phyloP scores from a whole-genome alignment of 1,140 invertebrate species.

The Archivesica marissinica region DNA sequence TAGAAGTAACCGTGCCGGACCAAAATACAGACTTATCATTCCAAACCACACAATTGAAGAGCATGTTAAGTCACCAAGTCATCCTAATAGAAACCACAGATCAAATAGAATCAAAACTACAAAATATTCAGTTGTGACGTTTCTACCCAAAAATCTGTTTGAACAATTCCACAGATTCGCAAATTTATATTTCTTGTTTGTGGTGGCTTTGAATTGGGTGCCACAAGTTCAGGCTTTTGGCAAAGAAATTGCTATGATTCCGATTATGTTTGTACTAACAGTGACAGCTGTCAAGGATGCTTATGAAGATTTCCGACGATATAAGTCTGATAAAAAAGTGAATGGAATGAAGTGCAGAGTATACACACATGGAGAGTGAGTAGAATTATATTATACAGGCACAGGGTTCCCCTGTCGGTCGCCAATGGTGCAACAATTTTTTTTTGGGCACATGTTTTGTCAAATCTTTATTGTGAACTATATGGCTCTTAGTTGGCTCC shows the following conservation, averaged over 20 bases:
- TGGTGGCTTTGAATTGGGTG: constrained; percentile 97
- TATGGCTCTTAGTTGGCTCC: too few species aligned
- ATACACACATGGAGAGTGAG: constrained; percentile 87
- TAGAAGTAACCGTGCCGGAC: constrained; percentile 66
- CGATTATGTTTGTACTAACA: constrained; percentile 91
- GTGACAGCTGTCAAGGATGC: constrained; percentile 99
- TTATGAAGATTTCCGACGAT: constrained; percentile 96
- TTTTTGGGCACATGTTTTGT: too few species aligned
- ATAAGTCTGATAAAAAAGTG: constrained; percentile 95
- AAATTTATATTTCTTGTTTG: constrained; percentile 99
- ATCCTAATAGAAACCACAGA: constrained; percentile 92
- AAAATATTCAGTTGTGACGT: constrained; percentile 97
- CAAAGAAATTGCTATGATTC: constrained; percentile 97
- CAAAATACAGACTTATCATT: constrained; percentile 76
- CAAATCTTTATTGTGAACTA: too few species aligned
- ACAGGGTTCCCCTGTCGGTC: too few species aligned
- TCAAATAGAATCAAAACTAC: constrained; percentile 89
- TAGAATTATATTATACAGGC: background rate
- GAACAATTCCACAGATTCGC: constrained; percentile 99
- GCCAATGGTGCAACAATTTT: too few species aligned
- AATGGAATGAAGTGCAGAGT: constrained; percentile 96
- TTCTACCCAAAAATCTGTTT: constrained; percentile 97
- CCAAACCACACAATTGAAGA: constrained; percentile 80
- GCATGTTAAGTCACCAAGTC: constrained; percentile 87
- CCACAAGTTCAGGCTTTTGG: constrained; percentile 95